phyloP scores from a whole-genome alignment of 2,888 invertebrate species.

The Drosophila kambysellisi region DNA sequence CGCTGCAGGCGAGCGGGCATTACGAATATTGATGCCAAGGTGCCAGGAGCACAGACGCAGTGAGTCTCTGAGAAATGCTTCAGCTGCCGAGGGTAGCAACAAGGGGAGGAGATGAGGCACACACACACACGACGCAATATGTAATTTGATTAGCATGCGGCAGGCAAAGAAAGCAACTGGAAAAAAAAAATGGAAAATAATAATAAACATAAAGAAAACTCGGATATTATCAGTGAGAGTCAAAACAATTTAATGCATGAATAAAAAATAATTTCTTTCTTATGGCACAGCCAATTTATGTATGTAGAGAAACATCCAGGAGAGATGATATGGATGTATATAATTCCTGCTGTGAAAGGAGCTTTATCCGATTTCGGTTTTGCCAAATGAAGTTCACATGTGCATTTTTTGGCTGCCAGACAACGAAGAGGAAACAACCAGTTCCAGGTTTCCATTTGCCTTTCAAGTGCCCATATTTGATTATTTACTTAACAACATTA shows the following conservation, averaged over 20 bases:
- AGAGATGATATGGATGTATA: conserved; percentile 1
- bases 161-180: conserved; percentile 22
- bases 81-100: conserved; percentile 71
- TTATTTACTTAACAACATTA: conserved; percentile 74
- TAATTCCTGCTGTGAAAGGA: conserved; percentile 61
- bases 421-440: conserved; percentile 8
- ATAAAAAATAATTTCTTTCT: conserved; percentile 82
- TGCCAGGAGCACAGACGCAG: conserved; percentile 32
- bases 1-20: conserved; percentile 72
- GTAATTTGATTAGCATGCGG: conserved; percentile 82
- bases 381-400: conserved; percentile 38
- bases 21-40: conserved; percentile 67
- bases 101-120: conserved; percentile 10
- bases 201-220: conserved; percentile 76
- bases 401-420: conserved; percentile 49
- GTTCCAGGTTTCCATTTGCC: conserved; percentile 1
- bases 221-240: conserved; percentile 75
- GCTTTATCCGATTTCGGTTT: conserved; percentile 67
- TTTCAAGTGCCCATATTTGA: conserved; percentile 67
- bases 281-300: conserved; percentile 38
- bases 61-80: conserved; percentile 73
- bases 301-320: not conserved
- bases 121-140: conserved; percentile 40
- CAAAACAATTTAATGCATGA: conserved; percentile 85
- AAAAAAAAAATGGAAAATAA: conserved; percentile 32